These are phyloP conservation scores for Delphinapterus leucas DNA, from an alignment of 2,113 vertebrate genomes.

Conservation along the genomic window DNA sequence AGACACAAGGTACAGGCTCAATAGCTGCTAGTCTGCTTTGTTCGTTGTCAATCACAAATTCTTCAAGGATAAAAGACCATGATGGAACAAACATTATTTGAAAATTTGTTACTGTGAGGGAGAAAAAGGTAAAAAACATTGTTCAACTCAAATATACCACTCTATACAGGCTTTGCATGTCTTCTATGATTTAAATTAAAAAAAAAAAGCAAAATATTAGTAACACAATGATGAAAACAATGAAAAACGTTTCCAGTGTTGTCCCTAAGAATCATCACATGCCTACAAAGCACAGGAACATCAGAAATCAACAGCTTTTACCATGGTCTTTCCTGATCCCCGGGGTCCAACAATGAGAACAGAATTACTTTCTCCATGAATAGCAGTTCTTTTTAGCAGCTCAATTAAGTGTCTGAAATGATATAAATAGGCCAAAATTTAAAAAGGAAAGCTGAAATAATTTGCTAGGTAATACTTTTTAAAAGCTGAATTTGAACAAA, in stretches of 20 bases:
- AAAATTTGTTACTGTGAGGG: not conserved
- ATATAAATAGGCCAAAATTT: conserved; percentile 34
- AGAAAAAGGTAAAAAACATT: not conserved
- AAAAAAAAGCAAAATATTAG: not conserved
- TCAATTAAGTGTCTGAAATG: conserved; percentile 91
- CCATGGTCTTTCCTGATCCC: conserved; percentile 93
- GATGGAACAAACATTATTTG: not conserved
- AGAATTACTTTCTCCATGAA: conserved; percentile 96
- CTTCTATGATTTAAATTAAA: not conserved
- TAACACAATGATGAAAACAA: conserved; percentile 23
- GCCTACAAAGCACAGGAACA: not conserved
- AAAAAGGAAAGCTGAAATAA: not conserved
- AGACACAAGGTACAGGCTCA: not conserved
- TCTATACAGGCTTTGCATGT: not conserved
- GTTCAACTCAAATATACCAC: not conserved
- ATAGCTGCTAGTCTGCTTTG: not conserved
- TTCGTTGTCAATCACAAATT: not conserved
- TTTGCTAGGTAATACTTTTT: not conserved
- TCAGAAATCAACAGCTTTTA: conserved; percentile 71
- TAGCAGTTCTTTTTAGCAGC: conserved; percentile 89
- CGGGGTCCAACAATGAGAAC: conserved; percentile 93
- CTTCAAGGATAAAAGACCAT: not conserved
- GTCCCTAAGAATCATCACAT: not conserved
- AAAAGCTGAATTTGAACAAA: not conserved
- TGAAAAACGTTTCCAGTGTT: not conserved